Base-by-base conservation (phyloP, 2,888 invertebrate species). In the Papilio elwesi region DNA sequence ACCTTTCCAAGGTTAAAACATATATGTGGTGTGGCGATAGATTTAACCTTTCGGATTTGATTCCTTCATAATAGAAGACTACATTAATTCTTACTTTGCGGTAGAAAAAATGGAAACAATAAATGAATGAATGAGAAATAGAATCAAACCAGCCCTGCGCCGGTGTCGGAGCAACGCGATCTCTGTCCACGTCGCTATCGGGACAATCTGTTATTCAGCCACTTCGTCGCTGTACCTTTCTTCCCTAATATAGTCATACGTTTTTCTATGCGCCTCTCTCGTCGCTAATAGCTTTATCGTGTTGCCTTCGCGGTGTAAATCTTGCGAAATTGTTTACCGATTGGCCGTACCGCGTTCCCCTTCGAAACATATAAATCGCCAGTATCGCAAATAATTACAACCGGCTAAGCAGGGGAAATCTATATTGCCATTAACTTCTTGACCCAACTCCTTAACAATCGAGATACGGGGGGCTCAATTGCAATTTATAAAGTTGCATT, bases 231-330 rank as follows among this genome's bases (percentile, higher is more conserved):
- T 53, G 68, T 73, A 55, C 73, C 65, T 69, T 69, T 65, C 57
- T 65, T 36, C 52, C 73, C 69, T 73, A 73, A 73, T 69, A 69
- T 73, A 73, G 73, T 65, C 73, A 73, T 73, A 73, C 47, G 73
- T 73, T 73, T 66, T 69, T 69, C 69, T 43, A 49, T 43, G 64
- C 69, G 63, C 72, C 68, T 64, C 68, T 51, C 68, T 57, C 16
- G 51, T 64, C 48, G 65, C 73, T 73, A 73, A 73, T 73, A 73
- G 73, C 73, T 73, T 73, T 73, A 73, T 73, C 73, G 73, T 73
- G 73, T 73, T 52, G 47, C 73, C 15, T 63, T 63, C 53, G 69
- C 73, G 36, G 38, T 57, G 68, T 68, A 64, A 68, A 73, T 73
- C 73, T 73, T 51, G 73, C 66, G 69, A 73, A 73, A 73, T 73